These are phyloP conservation scores for Chloroceryle amazona DNA, from an alignment of 2,797 vertebrate genomes.

Conservation along the genomic window DNA sequence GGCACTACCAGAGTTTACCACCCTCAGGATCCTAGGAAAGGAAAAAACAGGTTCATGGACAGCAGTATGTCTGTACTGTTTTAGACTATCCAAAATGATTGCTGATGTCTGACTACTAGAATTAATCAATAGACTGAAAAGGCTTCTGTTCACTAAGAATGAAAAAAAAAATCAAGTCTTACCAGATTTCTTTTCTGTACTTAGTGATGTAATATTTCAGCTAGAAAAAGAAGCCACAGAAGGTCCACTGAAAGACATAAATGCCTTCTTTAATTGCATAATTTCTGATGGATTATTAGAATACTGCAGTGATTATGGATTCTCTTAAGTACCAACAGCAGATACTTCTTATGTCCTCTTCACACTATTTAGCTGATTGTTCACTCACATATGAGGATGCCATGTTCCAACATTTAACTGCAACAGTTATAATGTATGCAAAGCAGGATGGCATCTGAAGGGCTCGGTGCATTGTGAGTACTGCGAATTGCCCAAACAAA, in stretches of 20 bases:
- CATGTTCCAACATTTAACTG: background rate
- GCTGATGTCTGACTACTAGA: background rate
- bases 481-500: background rate
- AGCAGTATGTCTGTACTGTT: background rate
- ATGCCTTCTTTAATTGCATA: background rate
- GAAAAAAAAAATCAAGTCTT: background rate
- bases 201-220: slow-evolving; percentile 3
- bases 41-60: background rate
- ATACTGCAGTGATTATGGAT: background rate
- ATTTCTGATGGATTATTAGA: background rate
- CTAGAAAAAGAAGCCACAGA: background rate
- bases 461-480: background rate
- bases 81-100: background rate
- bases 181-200: background rate
- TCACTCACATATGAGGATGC: background rate
- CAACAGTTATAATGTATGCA: background rate
- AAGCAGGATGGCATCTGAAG: background rate
- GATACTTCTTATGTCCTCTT: background rate
- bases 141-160: background rate
- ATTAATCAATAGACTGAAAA: slow-evolving; percentile 1
- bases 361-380: background rate
- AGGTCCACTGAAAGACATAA: background rate
- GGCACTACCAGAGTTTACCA: background rate
- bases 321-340: background rate
- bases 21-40: background rate